Percentiles rank a stretch among this genome's conserved stretches.
Conservation (phyloP, 2,113 vertebrate species). For the Myotis davidii region DNA sequence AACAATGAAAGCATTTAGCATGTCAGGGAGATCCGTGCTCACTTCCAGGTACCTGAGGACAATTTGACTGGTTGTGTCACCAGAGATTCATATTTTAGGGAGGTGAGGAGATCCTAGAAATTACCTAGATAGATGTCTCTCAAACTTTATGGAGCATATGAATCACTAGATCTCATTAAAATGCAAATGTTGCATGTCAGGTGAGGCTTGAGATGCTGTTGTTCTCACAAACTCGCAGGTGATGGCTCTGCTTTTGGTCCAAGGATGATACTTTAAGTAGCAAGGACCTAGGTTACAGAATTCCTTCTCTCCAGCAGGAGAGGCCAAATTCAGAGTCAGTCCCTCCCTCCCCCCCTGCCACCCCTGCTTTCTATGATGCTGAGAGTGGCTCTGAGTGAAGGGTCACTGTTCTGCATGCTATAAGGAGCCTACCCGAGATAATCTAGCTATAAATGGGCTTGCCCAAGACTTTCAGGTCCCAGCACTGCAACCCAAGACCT, state of each 20-base stretch:
- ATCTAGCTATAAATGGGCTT: background rate
- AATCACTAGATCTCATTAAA: background rate
- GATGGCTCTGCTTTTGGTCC: background rate
- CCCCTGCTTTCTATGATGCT: background rate
- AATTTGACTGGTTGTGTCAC: background rate
- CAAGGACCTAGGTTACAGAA: background rate
- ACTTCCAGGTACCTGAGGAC: background rate
- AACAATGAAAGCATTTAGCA: background rate
- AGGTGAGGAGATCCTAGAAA: background rate
- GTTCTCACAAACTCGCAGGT: background rate
- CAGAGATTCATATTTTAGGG: background rate
- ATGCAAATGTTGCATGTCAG: background rate
- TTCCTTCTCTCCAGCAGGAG: background rate
- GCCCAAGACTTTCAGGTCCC: background rate
- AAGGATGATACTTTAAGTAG: background rate
- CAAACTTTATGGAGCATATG: background rate
- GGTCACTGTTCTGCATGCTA: background rate
- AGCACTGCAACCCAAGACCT: background rate
- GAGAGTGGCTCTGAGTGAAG: background rate
- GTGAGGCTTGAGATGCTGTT: background rate
- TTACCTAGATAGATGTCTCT: background rate
- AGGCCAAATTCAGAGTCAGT: background rate
- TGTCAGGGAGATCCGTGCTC: accelerated
- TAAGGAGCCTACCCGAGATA: background rate
- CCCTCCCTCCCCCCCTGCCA: background rate